Percentiles rank a stretch among this genome's conserved stretches.
Conservation (phyloP, 2,113 vertebrate genomes). For the Meles meles region DNA sequence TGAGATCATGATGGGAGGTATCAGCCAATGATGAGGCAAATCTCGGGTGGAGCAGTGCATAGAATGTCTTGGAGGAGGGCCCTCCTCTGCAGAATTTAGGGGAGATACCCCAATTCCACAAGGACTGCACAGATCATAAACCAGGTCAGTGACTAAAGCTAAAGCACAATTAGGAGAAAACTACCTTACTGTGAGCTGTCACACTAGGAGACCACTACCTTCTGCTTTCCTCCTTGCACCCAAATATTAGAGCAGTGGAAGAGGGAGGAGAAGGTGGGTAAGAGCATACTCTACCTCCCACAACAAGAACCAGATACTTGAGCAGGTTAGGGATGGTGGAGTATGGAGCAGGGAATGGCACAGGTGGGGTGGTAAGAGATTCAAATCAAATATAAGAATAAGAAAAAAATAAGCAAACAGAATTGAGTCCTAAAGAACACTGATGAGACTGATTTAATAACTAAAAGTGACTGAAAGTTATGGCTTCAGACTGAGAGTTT, state of each 20-base stretch:
- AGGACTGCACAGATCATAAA: neutral
- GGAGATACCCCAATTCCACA: neutral
- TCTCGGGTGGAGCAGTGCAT: neutral
- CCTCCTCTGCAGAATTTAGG: neutral
- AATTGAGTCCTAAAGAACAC: neutral
- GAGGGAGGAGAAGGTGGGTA: neutral
- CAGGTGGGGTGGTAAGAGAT: neutral
- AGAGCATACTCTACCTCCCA: neutral
- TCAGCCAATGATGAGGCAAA: neutral
- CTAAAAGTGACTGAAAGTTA: constrained; percentile 42
- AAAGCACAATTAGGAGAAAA: neutral
- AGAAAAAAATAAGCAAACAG: neutral
- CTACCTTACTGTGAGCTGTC: neutral
- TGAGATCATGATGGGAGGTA: neutral
- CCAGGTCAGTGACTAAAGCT: neutral
- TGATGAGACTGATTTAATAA: constrained; percentile 35
- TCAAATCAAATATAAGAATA: constrained; percentile 24
- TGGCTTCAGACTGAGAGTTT: constrained; percentile 37
- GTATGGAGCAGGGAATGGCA: neutral
- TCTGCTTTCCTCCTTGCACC: neutral
- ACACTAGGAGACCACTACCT: neutral
- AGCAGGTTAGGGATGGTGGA: neutral
- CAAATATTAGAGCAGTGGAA: neutral
- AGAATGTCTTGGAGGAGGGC: neutral
- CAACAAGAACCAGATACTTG: neutral